Conservation (phyloP, 2,888 invertebrate species). For the Agrochola macilenta region DNA sequence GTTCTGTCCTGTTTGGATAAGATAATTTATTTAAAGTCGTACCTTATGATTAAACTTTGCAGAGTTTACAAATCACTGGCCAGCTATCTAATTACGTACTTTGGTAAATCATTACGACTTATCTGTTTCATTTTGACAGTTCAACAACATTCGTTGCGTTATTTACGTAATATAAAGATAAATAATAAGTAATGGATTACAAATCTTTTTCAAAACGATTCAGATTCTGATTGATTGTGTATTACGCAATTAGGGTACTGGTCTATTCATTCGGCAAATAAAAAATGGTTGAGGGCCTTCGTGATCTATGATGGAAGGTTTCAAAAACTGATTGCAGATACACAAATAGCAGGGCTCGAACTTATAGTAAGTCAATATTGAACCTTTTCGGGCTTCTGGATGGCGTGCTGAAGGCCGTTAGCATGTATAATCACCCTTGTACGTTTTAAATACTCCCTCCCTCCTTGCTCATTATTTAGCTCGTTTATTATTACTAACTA, state of each 20-base stretch:
- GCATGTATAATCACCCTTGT: slow-evolving; percentile 81
- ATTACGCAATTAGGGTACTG: too few species aligned
- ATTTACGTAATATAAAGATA: too few species aligned
- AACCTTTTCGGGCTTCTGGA: slow-evolving; percentile 69
- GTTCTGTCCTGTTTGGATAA: slow-evolving; percentile 1
- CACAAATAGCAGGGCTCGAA: slow-evolving; percentile 57
- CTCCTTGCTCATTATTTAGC: slow-evolving; percentile 78
- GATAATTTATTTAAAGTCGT: background rate
- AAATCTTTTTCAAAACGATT: too few species aligned
- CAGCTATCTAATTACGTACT: too few species aligned
- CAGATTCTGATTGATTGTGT: too few species aligned
- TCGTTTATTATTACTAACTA: slow-evolving; percentile 73
- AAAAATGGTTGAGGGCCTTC: slow-evolving; percentile 38
- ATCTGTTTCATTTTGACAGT: too few species aligned
- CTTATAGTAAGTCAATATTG: slow-evolving; percentile 64
- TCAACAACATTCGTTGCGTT: too few species aligned
- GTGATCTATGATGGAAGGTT: slow-evolving; percentile 57
- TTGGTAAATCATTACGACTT: too few species aligned
- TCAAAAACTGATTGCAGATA: slow-evolving; percentile 62
- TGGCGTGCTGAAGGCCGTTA: slow-evolving; percentile 78
- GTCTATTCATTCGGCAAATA: slow-evolving; percentile 30
- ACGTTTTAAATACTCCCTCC: slow-evolving; percentile 79
- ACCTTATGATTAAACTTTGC: background rate
- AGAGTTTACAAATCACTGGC: slow-evolving; percentile 17
- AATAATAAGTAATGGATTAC: too few species aligned